Conservation (phyloP, 2,797 vertebrate species). For the Garrulus glandarius region DNA sequence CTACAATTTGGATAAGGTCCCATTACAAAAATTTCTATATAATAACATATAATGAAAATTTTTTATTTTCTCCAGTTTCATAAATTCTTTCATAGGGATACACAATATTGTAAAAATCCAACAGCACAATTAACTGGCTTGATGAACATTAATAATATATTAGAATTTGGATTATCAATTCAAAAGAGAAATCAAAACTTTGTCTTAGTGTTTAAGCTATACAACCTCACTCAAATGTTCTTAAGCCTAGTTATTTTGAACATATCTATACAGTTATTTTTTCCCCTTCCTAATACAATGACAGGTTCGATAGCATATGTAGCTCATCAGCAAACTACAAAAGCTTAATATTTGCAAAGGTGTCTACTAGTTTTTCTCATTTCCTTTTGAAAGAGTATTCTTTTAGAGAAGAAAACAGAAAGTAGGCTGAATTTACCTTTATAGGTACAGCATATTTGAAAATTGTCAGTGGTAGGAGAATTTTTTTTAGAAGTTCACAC, state of each 20-base stretch:
- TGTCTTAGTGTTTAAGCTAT: background rate
- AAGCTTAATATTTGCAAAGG: background rate
- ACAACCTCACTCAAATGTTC: background rate
- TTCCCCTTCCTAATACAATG: background rate
- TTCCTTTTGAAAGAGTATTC: background rate
- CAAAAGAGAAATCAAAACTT: background rate
- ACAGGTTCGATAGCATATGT: background rate
- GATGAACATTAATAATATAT: conserved; percentile 4
- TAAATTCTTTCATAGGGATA: background rate
- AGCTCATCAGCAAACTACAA: background rate
- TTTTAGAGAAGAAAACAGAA: background rate
- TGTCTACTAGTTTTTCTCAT: background rate
- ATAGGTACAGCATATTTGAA: background rate
- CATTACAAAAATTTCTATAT: conserved; percentile 77
- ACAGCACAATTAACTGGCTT: background rate
- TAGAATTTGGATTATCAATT: background rate
- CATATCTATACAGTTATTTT: background rate
- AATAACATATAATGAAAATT: conserved; percentile 58
- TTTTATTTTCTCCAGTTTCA: conserved; percentile 9
- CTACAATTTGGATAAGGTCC: conserved; percentile 76
- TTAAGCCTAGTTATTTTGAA: background rate
- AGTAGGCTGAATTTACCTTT: background rate
- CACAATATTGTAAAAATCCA: background rate
- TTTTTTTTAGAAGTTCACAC: background rate
- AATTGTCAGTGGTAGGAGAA: background rate